A percentile compares a stretch with the other conserved stretches of the same genome.
phyloP scores from a whole-genome alignment of 2,888 invertebrate genomes.

The Crepidodera aurea region DNA sequence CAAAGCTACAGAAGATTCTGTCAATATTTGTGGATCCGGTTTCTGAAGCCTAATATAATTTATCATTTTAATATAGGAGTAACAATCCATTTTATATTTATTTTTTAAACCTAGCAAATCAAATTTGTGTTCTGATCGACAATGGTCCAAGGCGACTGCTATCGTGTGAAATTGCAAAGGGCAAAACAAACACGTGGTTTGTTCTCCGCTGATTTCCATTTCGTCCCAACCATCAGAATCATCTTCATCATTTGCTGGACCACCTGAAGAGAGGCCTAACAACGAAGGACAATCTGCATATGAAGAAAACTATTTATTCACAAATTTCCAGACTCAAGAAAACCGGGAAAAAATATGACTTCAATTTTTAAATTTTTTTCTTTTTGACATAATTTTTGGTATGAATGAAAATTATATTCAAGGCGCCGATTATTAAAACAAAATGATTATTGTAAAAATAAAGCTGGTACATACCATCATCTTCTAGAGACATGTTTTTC shows the following conservation, averaged over 20 bases:
- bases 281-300: constrained; percentile 25
- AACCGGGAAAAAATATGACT: no score
- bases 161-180: constrained; percentile 67
- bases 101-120: constrained; percentile 70
- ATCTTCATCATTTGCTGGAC: constrained; percentile 49
- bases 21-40: constrained; percentile 66
- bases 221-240: constrained; percentile 67
- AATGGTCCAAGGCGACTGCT: constrained; percentile 72
- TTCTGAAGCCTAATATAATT: constrained; percentile 79
- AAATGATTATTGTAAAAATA: no score
- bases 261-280: constrained; percentile 25
- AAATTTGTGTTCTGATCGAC: constrained; percentile 71
- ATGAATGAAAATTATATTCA: no score
- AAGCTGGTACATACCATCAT: background rate
- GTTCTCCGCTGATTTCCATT: constrained; percentile 62
- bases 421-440: no score
- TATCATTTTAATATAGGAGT: constrained; percentile 81
- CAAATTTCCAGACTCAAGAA: no score
- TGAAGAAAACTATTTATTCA: background rate
- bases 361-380: no score
- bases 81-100: constrained; percentile 81
- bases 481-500: constrained; percentile 8
- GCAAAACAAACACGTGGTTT: constrained; percentile 78
- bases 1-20: constrained; percentile 62
- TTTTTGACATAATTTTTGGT: no score